phyloP scores from a whole-genome alignment of 2,113 vertebrate genomes.

The Microcebus lehilahytsara region DNA sequence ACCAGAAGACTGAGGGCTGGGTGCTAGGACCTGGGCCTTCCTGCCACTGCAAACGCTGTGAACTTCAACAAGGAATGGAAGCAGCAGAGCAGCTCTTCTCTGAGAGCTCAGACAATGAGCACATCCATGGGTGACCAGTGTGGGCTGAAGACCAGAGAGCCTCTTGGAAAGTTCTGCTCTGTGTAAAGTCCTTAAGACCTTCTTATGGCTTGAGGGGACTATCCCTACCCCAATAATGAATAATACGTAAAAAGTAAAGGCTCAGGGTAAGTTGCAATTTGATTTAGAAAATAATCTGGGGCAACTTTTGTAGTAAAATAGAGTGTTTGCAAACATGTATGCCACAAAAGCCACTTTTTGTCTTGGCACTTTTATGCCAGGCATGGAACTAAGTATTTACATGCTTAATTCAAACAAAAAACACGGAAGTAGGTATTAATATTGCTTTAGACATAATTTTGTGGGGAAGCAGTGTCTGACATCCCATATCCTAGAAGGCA shows the following conservation, averaged over 20 bases:
- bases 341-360: not conserved
- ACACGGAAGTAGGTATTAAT: not conserved
- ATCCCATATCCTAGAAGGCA: not conserved
- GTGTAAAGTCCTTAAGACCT: not conserved
- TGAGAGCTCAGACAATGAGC: not conserved
- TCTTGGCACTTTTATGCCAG: not conserved
- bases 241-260: not conserved
- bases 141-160: not conserved
- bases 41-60: not conserved
- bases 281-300: not conserved
- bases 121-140: not conserved
- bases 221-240: not conserved
- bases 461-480: not conserved
- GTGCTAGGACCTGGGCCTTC: not conserved
- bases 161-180: not conserved
- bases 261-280: not conserved
- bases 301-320: not conserved
- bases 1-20: not conserved
- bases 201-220: not conserved
- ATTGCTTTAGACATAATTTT: not conserved
- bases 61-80: not conserved
- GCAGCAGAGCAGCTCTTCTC: no score
- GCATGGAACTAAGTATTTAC: not conserved
- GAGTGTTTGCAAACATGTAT: not conserved
- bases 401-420: constrained; percentile 32